Evolutionary conservation across 2,888 invertebrate genomes (phyloP).

Genomic region (Eupeodes luniger): DNA sequence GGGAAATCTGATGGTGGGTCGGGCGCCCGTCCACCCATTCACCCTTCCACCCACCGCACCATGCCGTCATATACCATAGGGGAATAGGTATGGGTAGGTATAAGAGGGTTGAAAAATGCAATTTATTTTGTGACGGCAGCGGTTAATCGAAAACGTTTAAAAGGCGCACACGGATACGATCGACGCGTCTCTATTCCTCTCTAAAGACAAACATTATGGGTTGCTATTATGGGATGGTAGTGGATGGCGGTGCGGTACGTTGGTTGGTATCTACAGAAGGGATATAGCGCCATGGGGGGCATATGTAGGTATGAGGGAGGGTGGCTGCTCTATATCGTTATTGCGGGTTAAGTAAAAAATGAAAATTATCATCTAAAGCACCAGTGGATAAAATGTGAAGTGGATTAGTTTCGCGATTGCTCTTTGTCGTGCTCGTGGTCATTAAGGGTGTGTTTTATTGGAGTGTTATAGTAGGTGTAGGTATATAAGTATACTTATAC

Average conservation of each 20-base stretch:
- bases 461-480: slow-evolving; percentile 16
- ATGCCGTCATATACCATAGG: slow-evolving; percentile 7
- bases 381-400: slow-evolving; percentile 72
- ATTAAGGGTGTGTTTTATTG: slow-evolving; percentile 68
- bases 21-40: neutral
- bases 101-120: slow-evolving; percentile 63
- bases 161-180: slow-evolving; percentile 75
- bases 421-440: slow-evolving; percentile 73
- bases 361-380: slow-evolving; percentile 70
- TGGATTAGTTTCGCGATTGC: slow-evolving; percentile 76
- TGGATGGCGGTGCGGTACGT: neutral
- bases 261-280: neutral
- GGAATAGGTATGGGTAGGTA: slow-evolving; percentile 31
- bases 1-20: slow-evolving; percentile 62
- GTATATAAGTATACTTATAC: neutral
- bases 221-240: neutral
- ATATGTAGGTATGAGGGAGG: neutral
- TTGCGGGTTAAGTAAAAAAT: slow-evolving; percentile 54
- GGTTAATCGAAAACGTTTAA: slow-evolving; percentile 77
- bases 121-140: slow-evolving; percentile 77
- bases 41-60: neutral
- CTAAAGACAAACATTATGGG: slow-evolving; percentile 72
- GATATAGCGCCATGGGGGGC: neutral
- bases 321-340: slow-evolving; percentile 26
- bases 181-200: slow-evolving; percentile 75